A percentile compares a stretch with the other conserved stretches of the same genome.
These are phyloP conservation scores for Buathra laborator DNA, from an alignment of 2,888 invertebrate genomes.

Conservation along the genomic window DNA sequence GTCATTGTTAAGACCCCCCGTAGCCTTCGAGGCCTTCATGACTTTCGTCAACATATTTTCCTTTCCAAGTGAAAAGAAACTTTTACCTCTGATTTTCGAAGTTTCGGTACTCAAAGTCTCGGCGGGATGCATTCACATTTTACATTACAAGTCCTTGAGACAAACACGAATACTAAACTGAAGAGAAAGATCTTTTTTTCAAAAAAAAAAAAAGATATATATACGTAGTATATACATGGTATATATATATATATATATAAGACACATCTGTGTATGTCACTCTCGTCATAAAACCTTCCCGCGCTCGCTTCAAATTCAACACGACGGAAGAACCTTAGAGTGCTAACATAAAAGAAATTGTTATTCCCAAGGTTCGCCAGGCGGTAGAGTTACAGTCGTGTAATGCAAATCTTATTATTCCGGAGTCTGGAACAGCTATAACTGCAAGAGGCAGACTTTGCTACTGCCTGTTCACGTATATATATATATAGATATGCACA, in stretches of 20 bases:
- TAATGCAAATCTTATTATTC: slow-evolving; percentile 62
- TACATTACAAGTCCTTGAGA: slow-evolving; percentile 19
- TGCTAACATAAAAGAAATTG: slow-evolving; percentile 59
- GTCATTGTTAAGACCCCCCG: slow-evolving; percentile 62
- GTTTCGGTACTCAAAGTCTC: not conserved
- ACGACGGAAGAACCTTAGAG: slow-evolving; percentile 50
- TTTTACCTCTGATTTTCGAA: not conserved
- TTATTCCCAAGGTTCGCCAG: slow-evolving; percentile 51
- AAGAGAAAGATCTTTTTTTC: not conserved
- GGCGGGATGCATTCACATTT: slow-evolving; percentile 12
- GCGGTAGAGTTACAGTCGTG: slow-evolving; percentile 21
- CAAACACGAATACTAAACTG: slow-evolving; percentile 4
- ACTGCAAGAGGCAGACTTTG: not conserved
- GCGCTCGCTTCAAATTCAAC: slow-evolving; percentile 35
- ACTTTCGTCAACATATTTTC: slow-evolving; percentile 73
- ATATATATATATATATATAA: slow-evolving; percentile 2
- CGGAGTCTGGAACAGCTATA: slow-evolving; percentile 40
- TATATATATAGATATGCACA: not conserved
- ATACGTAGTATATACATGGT: too few relatives aligned
- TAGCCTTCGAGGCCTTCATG: slow-evolving; percentile 71
- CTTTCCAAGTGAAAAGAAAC: slow-evolving; percentile 8
- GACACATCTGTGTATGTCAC: not conserved
- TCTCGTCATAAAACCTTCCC: slow-evolving; percentile 11
- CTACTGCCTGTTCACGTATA: not conserved
- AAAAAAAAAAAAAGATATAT: too few relatives aligned